A percentile compares a stretch with the other conserved stretches of the same genome.
phyloP scores from a whole-genome alignment of 1,140 invertebrate genomes.

The Delia radicum region DNA sequence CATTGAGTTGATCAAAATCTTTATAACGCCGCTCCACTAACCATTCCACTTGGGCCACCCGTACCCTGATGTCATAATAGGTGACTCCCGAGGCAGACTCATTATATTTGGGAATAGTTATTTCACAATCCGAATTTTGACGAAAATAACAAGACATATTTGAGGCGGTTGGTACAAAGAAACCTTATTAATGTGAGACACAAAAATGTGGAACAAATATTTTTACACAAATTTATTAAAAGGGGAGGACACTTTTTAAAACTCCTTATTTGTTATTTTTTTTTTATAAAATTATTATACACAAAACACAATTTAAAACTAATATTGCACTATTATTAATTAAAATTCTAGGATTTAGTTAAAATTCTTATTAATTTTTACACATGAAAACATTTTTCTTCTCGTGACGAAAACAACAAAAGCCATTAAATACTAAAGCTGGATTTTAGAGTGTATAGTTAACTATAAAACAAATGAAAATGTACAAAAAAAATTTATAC shows the following conservation, averaged over 20 bases:
- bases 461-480: too few relatives aligned
- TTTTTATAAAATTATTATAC: neutral
- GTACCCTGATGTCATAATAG: slow-evolving; percentile 69
- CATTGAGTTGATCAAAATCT: slow-evolving; percentile 86
- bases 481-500: too few relatives aligned
- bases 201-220: neutral
- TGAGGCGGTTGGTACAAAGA: neutral
- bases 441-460: too few relatives aligned
- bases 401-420: neutral
- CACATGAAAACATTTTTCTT: neutral
- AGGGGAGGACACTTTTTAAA: too few relatives aligned
- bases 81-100: slow-evolving; percentile 63
- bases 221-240: neutral
- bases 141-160: slow-evolving; percentile 66
- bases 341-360: neutral
- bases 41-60: slow-evolving; percentile 74
- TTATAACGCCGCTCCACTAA: slow-evolving; percentile 81
- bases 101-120: slow-evolving; percentile 62
- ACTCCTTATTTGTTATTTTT: too few relatives aligned
- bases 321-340: neutral
- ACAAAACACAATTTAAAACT: neutral
- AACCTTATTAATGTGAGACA: neutral
- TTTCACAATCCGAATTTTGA: slow-evolving; percentile 61
- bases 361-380: neutral
- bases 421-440: neutral